Percentiles rank a stretch among this genome's conserved stretches.
Evolutionary conservation across 2,888 invertebrate genomes (phyloP).

Genomic region (Crioceris asparagi): DNA sequence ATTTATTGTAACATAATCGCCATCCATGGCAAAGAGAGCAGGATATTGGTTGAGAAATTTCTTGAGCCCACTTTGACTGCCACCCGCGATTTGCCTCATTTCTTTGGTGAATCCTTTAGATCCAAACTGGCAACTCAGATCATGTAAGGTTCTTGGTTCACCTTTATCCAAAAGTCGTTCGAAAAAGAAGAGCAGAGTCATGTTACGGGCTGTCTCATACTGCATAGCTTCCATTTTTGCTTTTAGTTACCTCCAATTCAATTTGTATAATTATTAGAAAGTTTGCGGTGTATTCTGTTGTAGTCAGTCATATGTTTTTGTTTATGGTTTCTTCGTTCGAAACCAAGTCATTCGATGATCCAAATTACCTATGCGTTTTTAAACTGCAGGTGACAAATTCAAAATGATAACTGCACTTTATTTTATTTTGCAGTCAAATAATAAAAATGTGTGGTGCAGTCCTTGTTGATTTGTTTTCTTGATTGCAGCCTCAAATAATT

Average conservation of each 20-base stretch:
- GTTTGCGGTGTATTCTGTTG: too few relatives aligned
- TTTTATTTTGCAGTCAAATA: too few relatives aligned
- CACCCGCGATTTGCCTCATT: constrained; percentile 93
- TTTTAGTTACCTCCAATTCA: too few relatives aligned
- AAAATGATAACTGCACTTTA: too few relatives aligned
- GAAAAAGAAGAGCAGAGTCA: constrained; percentile 95
- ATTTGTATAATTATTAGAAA: too few relatives aligned
- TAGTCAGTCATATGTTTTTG: too few relatives aligned
- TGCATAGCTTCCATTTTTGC: constrained; percentile 80
- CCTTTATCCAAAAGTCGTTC: constrained; percentile 96
- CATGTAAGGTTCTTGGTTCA: constrained; percentile 90
- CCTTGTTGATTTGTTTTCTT: background rate
- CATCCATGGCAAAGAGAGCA: constrained; percentile 88
- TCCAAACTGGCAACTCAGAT: constrained; percentile 97
- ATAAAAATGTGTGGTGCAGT: background rate
- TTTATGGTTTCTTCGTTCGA: too few relatives aligned
- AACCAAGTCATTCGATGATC: too few relatives aligned
- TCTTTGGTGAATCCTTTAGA: constrained; percentile 98
- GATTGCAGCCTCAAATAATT: background rate
- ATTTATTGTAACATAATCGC: constrained; percentile 81
- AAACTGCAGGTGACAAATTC: too few relatives aligned
- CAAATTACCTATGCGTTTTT: too few relatives aligned
- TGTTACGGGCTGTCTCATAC: constrained; percentile 87
- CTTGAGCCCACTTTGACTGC: constrained; percentile 91
- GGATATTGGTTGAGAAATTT: constrained; percentile 97